Evolutionary conservation across 2,888 invertebrate species (phyloP).

Genomic region (Siphonodentalium dalli): DNA sequence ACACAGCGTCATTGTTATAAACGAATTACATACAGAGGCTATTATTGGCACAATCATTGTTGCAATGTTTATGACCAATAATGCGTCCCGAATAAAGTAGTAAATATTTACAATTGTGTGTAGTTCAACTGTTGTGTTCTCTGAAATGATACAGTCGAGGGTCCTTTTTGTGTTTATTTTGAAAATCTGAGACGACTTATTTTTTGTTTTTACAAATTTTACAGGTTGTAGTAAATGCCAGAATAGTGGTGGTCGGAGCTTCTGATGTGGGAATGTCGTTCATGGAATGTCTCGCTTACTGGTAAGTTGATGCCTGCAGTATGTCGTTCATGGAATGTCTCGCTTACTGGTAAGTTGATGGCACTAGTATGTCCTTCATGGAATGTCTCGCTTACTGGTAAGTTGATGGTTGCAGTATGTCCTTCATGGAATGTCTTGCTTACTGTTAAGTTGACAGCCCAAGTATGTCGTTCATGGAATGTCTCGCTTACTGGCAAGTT

Average conservation of each 20-base stretch:
- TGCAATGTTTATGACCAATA: too few relatives aligned
- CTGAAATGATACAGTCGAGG: too few relatives aligned
- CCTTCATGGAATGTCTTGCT: constrained; percentile 61
- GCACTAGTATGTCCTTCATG: constrained; percentile 58
- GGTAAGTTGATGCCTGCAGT: constrained; percentile 54
- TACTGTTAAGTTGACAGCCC: constrained; percentile 59
- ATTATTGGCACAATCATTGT: too few relatives aligned
- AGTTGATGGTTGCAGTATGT: constrained; percentile 43
- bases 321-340: constrained; percentile 62
- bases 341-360: constrained; percentile 58
- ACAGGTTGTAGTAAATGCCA: constrained; percentile 62
- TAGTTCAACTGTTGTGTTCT: too few relatives aligned
- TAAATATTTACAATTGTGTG: too few relatives aligned
- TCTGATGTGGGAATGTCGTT: constrained; percentile 63
- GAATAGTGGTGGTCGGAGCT: constrained; percentile 66
- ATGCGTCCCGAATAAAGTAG: too few relatives aligned
- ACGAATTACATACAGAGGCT: too few relatives aligned
- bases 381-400: constrained; percentile 64
- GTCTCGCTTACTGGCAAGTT: too few relatives aligned
- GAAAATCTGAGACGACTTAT: too few relatives aligned
- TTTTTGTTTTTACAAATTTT: neutral
- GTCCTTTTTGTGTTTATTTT: too few relatives aligned
- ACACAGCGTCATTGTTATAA: too few relatives aligned
- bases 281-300: constrained; percentile 62
- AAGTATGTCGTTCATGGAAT: too few relatives aligned